Evolutionary conservation across 92 coral and sea anemone species (phyloP).

Genomic region (Umimayanthus chanpuru): DNA sequence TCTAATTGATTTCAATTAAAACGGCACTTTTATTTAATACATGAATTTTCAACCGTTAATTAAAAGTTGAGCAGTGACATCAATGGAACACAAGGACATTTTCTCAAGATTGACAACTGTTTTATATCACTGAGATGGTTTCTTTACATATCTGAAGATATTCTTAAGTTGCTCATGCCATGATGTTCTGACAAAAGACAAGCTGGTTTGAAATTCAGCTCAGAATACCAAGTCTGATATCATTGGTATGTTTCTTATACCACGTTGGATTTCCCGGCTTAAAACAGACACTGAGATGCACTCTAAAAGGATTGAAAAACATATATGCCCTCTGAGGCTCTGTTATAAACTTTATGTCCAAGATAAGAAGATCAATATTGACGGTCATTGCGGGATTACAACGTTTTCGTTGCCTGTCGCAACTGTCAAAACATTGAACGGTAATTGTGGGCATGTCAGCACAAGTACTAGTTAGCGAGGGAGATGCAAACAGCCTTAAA

Average conservation of each 20-base stretch:
- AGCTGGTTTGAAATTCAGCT: no score
- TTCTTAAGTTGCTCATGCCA: not conserved
- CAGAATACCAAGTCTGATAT: no score
- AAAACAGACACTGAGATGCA: not conserved
- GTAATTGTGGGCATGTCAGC: not conserved
- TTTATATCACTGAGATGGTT: not conserved
- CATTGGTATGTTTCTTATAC: not conserved
- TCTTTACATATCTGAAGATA: no score
- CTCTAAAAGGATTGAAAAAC: conserved; percentile 17
- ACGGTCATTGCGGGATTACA: not conserved
- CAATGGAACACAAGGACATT: not conserved
- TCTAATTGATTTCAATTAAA: no score
- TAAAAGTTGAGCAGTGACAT: not conserved
- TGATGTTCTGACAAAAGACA: no score
- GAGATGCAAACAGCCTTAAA: no score
- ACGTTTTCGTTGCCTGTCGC: conserved; percentile 17
- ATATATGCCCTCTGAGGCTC: conserved; percentile 9
- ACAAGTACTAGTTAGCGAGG: not conserved
- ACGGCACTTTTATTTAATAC: no score
- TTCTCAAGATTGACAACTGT: not conserved
- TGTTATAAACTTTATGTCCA: conserved; percentile 2
- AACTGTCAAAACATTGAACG: conserved; percentile 25
- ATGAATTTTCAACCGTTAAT: not conserved
- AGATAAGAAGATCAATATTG: conserved; percentile 29
- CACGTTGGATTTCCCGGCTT: not conserved